Evolutionary conservation across 2,113 vertebrate species (phyloP).

Genomic region (Mus pahari): DNA sequence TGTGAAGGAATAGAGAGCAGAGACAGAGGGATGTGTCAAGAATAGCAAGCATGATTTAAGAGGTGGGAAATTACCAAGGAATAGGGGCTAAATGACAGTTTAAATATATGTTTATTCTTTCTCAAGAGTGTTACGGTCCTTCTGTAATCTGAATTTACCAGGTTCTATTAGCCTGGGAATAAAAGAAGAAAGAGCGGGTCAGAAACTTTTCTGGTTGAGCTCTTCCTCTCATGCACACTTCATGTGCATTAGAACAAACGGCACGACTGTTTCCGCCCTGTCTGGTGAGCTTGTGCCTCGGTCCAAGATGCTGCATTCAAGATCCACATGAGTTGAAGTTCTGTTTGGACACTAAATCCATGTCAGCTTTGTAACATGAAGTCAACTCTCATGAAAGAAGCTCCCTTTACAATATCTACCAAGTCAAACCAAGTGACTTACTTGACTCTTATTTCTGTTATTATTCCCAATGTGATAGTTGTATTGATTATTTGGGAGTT

Average conservation of each 20-base stretch:
- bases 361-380: not conserved
- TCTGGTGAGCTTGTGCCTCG: not conserved
- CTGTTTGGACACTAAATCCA: not conserved
- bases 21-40: not conserved
- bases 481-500: not conserved
- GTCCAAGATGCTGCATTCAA: not conserved
- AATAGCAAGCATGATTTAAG: not conserved
- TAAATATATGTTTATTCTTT: not conserved
- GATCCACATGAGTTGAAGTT: not conserved
- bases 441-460: not conserved
- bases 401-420: not conserved
- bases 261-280: not conserved
- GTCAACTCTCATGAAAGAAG: not conserved
- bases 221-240: not conserved
- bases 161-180: constrained; percentile 3
- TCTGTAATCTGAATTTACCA: constrained; percentile 14
- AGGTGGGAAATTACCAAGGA: not conserved
- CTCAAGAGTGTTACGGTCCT: not conserved
- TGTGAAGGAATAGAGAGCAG: not conserved
- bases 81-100: not conserved
- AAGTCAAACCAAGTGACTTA: not conserved
- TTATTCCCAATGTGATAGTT: not conserved
- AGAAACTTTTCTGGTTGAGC: constrained; percentile 12
- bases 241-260: not conserved
- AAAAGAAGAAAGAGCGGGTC: constrained; percentile 1